phyloP scores from a whole-genome alignment of 2,888 invertebrate genomes.

The Lasioglossum malachurum region DNA sequence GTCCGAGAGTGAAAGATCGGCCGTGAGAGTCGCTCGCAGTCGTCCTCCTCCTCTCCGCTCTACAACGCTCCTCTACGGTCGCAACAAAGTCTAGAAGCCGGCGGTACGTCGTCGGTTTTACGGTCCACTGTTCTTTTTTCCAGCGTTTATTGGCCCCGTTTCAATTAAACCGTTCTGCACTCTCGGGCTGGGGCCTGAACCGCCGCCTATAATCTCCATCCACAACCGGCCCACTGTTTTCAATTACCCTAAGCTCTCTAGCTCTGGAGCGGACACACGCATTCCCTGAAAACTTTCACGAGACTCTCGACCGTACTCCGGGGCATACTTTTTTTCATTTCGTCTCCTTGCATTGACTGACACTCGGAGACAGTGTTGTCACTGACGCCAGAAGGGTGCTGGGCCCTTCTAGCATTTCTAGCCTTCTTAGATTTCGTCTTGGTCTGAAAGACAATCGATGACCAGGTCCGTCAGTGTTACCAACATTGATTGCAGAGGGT shows the following conservation, averaged over 20 bases:
- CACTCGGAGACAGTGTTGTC: too few relatives aligned
- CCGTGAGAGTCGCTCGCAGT: conserved; percentile 65
- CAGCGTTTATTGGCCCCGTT: conserved; percentile 34
- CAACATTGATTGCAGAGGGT: conserved; percentile 77
- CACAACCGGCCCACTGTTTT: conserved; percentile 30
- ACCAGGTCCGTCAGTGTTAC: conserved; percentile 43
- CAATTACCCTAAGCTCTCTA: conserved; percentile 27
- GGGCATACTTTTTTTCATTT: not conserved
- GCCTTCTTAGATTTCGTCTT: too few relatives aligned
- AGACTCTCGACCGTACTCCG: not conserved
- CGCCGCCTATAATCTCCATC: conserved; percentile 18
- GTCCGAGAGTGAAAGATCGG: conserved; percentile 72
- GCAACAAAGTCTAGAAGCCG: conserved; percentile 54
- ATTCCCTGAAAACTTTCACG: conserved; percentile 59
- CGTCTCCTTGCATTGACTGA: not conserved
- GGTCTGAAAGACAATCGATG: too few relatives aligned
- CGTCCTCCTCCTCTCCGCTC: not conserved
- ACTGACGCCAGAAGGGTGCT: too few relatives aligned
- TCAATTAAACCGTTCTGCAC: conserved; percentile 43
- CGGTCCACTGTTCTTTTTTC: conserved; percentile 50
- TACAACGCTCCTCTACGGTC: conserved; percentile 33
- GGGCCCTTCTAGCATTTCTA: too few relatives aligned
- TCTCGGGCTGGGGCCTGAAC: not conserved
- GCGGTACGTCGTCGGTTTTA: conserved; percentile 26
- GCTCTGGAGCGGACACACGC: conserved; percentile 22